Evolutionary conservation across 1,140 invertebrate species (phyloP).

Genomic region (Sycobia sp.): DNA sequence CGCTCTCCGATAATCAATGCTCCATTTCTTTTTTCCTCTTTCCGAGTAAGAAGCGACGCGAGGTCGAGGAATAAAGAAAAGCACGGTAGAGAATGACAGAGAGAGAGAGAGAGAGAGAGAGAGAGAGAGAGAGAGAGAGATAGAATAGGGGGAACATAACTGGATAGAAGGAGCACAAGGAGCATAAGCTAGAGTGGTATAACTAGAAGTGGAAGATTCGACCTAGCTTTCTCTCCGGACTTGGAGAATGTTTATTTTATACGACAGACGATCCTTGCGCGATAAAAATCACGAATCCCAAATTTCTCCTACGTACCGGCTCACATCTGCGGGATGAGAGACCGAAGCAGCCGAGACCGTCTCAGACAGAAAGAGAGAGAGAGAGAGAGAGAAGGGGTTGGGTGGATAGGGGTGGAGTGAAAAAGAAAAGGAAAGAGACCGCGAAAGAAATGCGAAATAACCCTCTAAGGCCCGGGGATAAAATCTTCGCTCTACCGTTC

Average conservation of each 20-base stretch:
- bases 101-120: not conserved
- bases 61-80: too few species aligned
- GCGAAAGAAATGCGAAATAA: conserved; percentile 14
- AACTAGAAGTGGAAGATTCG: not conserved
- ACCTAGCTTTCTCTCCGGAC: not conserved
- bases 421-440: not conserved
- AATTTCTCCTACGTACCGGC: conserved; percentile 1
- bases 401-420: not conserved
- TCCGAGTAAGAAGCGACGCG: too few species aligned
- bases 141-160: too few species aligned
- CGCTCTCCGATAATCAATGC: too few species aligned
- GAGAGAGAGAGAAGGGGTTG: not conserved
- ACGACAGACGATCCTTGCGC: not conserved
- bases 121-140: not conserved
- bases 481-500: conserved; percentile 9
- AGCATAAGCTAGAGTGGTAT: too few species aligned
- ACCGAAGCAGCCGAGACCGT: too few species aligned
- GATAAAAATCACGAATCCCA: conserved; percentile 22
- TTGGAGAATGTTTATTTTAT: conserved; percentile 13
- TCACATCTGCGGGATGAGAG: too few species aligned
- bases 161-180: too few species aligned
- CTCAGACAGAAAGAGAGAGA: not conserved
- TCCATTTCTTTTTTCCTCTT: not conserved
- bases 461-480: conserved; percentile 3
- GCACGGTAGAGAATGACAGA: too few species aligned